A percentile compares a stretch with the other conserved stretches of the same genome.
These are phyloP conservation scores for Hemicrepidius hirtus DNA, from an alignment of 2,888 invertebrate species.

Conservation along the genomic window DNA sequence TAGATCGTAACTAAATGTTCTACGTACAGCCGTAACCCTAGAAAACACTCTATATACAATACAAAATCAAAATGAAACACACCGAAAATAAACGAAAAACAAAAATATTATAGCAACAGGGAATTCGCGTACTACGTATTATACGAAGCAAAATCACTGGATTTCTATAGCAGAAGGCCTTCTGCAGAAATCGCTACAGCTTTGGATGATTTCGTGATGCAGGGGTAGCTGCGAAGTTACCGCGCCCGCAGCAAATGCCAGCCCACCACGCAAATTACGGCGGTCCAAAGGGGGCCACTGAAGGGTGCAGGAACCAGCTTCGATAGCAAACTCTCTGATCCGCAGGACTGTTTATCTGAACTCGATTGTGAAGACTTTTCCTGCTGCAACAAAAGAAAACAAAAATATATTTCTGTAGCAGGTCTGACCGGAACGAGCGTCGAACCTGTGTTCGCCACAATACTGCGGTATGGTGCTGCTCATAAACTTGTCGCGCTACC, in stretches of 20 bases:
- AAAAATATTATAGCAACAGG: constrained; percentile 52
- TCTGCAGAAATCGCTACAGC: constrained; percentile 67
- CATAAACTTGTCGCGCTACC: constrained; percentile 20
- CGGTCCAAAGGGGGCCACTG: constrained; percentile 77
- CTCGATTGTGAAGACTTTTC: constrained; percentile 42
- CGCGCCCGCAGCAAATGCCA: constrained; percentile 78
- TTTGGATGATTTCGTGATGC: constrained; percentile 67
- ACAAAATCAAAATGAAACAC: constrained; percentile 62
- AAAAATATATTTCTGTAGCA: constrained; percentile 26
- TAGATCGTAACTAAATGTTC: constrained; percentile 62
- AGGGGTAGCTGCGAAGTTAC: constrained; percentile 70
- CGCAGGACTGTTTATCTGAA: constrained; percentile 44
- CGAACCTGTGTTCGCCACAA: constrained; percentile 13
- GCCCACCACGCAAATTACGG: constrained; percentile 78
- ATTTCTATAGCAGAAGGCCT: constrained; percentile 39
- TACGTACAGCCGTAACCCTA: constrained; percentile 64
- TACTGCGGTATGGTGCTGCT: constrained; percentile 5
- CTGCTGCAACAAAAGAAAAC: constrained; percentile 53
- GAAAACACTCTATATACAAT: constrained; percentile 62
- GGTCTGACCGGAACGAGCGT: constrained; percentile 2
- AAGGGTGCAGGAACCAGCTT: constrained; percentile 76
- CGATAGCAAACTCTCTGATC: constrained; percentile 71
- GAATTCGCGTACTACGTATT: constrained; percentile 45
- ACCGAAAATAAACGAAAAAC: constrained; percentile 66
- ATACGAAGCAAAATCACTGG: constrained; percentile 49